phyloP scores from a whole-genome alignment of 2,113 vertebrate genomes.

The Camarhynchus parvulus region DNA sequence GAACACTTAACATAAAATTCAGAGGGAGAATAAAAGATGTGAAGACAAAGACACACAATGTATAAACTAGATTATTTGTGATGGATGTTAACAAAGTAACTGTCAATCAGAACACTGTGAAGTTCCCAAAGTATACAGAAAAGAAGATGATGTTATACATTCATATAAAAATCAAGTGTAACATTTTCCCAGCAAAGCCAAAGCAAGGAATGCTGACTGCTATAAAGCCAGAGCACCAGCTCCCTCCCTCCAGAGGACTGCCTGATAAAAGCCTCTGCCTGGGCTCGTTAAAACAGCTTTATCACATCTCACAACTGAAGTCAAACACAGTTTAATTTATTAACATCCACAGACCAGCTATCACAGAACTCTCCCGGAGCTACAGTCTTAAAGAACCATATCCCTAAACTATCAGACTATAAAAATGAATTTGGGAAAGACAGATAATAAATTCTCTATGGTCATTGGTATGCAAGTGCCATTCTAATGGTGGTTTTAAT shows the following conservation, averaged over 20 bases:
- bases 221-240: background rate
- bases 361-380: background rate
- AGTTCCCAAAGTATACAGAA: background rate
- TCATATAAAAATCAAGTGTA: background rate
- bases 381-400: background rate
- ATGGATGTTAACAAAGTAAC: background rate
- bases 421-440: background rate
- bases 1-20: background rate
- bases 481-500: slow-evolving; percentile 1
- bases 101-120: background rate
- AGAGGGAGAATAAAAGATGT: background rate
- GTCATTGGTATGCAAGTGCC: background rate
- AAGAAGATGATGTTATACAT: background rate
- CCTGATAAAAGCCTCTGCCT: background rate
- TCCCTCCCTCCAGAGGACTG: background rate
- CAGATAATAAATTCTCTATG: background rate
- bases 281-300: background rate
- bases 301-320: slow-evolving; percentile 8
- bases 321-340: slow-evolving; percentile 43
- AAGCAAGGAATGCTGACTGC: background rate
- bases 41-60: background rate
- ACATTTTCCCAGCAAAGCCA: background rate
- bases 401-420: background rate
- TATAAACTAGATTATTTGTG: background rate
- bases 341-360: background rate